A percentile compares a stretch with the other conserved stretches of the same genome.
phyloP scores from a whole-genome alignment of 2,888 invertebrate genomes.

The Ceriagrion tenellum region DNA sequence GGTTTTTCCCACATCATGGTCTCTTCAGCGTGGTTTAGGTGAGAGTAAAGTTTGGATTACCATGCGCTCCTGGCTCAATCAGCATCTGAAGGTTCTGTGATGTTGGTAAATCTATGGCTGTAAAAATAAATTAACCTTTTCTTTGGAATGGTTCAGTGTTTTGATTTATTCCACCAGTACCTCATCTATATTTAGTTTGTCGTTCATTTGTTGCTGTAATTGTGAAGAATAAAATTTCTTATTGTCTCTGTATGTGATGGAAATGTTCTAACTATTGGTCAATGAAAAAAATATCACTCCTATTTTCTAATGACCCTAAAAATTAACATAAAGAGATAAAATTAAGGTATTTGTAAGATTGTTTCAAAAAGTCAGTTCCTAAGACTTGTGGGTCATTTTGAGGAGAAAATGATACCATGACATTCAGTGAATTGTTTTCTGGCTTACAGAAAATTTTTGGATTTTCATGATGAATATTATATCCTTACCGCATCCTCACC shows the following conservation, averaged over 20 bases:
- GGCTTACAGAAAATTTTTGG: neutral
- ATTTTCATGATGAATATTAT: neutral
- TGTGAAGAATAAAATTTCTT: neutral
- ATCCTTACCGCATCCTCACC: neutral
- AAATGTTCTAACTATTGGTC: neutral
- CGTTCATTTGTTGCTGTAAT: neutral
- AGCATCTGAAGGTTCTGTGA: neutral
- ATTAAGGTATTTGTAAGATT: neutral
- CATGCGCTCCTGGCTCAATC: neutral
- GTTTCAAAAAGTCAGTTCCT: neutral
- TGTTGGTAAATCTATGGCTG: neutral
- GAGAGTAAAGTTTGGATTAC: neutral
- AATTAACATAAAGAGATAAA: neutral
- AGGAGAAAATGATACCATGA: neutral
- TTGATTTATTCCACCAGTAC: neutral
- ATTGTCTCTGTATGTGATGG: neutral
- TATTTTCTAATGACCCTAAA: neutral
- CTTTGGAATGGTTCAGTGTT: neutral
- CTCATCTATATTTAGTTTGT: neutral
- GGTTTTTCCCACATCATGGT: neutral
- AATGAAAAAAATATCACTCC: neutral
- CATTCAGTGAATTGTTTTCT: neutral
- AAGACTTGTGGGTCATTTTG: neutral
- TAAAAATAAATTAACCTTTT: conserved; percentile 22
- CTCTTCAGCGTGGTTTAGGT: neutral